A percentile compares a stretch with the other conserved stretches of the same genome.
Evolutionary conservation across 2,113 vertebrate genomes (phyloP).

Genomic region (Lagopus leucura): DNA sequence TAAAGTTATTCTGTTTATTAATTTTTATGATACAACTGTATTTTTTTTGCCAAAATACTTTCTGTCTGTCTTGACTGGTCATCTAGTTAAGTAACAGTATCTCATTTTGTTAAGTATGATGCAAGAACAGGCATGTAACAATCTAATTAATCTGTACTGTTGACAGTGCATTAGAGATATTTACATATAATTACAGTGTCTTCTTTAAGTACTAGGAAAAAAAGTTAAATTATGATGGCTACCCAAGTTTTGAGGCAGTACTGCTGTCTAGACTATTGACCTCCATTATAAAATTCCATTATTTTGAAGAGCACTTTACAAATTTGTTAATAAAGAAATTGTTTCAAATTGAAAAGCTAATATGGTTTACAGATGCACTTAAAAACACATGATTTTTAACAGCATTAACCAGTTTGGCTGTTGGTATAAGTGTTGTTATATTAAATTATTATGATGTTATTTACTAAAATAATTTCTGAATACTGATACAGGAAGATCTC

Average conservation of each 20-base stretch:
- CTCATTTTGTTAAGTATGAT: slow-evolving; percentile 13
- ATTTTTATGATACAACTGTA: slow-evolving; percentile 16
- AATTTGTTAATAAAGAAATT: neutral
- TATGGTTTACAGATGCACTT: neutral
- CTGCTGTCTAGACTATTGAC: neutral
- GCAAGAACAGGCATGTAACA: slow-evolving; percentile 50
- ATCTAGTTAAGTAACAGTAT: slow-evolving; percentile 8
- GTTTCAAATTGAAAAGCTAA: neutral
- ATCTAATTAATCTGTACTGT: slow-evolving; percentile 7
- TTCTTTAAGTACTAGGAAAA: neutral
- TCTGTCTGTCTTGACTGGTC: slow-evolving; percentile 32
- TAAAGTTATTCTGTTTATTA: slow-evolving; percentile 14
- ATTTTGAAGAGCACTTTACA: neutral
- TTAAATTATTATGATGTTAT: neutral
- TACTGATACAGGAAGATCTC: neutral
- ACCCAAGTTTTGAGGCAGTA: neutral
- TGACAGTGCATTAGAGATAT: neutral
- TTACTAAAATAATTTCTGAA: neutral
- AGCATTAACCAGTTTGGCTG: neutral
- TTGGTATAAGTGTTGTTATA: neutral
- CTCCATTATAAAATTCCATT: neutral
- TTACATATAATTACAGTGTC: slow-evolving; percentile 16
- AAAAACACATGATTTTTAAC: neutral
- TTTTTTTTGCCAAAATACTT: slow-evolving; percentile 21
- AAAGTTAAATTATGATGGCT: neutral